phyloP scores from a whole-genome alignment of 92 coral and sea anemone genomes.

The Bergia puertoricense region DNA sequence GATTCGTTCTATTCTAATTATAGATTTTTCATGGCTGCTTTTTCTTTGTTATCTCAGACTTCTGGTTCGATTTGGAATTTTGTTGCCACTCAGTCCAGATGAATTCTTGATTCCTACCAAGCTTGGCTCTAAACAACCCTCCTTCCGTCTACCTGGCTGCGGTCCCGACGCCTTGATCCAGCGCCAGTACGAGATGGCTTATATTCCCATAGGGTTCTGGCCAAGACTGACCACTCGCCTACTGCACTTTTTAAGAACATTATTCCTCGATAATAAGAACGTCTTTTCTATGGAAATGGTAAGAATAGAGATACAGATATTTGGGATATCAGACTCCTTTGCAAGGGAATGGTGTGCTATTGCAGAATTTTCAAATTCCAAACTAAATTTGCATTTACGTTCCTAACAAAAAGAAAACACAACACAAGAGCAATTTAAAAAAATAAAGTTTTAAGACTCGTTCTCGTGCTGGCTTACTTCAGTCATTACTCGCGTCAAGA shows the following conservation, averaged over 20 bases:
- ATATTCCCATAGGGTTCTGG: conserved; percentile 87
- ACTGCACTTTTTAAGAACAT: conserved; percentile 61
- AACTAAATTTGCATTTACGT: no score
- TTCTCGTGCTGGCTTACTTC: no score
- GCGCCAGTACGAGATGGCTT: conserved; percentile 83
- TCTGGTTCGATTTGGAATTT: conserved; percentile 76
- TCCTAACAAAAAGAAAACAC: no score
- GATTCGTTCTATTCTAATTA: no score
- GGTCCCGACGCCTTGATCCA: conserved; percentile 42
- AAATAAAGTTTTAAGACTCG: no score
- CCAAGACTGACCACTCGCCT: conserved; percentile 77
- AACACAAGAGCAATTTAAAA: no score
- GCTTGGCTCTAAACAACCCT: conserved; percentile 52
- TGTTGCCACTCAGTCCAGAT: conserved; percentile 68
- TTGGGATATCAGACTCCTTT: background rate
- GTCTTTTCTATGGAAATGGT: background rate
- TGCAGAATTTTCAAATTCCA: background rate
- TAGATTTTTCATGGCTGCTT: background rate
- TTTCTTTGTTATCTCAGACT: conserved; percentile 44
- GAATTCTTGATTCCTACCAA: conserved; percentile 75
- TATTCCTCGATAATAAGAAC: conserved; percentile 44
- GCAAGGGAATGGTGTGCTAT: background rate
- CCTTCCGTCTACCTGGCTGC: conserved; percentile 52
- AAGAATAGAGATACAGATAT: conserved; percentile 11
- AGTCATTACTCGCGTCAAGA: no score